Percentiles rank a stretch among this genome's conserved stretches.
Conservation (phyloP, 2,113 vertebrate genomes). For the Callospermophilus lateralis region DNA sequence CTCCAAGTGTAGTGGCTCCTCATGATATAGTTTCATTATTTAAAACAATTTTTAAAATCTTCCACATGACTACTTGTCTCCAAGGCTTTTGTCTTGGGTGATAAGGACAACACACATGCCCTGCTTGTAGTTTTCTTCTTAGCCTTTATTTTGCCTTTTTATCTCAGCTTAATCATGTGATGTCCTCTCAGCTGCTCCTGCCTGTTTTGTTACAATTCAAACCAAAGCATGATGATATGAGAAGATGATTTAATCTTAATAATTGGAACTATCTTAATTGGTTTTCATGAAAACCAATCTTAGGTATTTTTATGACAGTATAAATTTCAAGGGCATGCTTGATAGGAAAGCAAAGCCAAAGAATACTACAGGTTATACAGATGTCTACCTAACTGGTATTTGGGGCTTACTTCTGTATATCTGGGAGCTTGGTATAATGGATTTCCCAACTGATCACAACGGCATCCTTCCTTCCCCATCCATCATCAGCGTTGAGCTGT, state of each 20-base stretch:
- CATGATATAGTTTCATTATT: neutral
- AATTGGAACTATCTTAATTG: constrained; percentile 29
- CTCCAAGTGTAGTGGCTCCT: neutral
- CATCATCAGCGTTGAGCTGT: neutral
- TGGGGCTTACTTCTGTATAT: neutral
- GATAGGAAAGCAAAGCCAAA: constrained; percentile 8
- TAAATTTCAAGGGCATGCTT: constrained; percentile 34
- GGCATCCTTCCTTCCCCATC: too few relatives aligned
- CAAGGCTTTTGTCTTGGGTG: neutral
- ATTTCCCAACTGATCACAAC: neutral
- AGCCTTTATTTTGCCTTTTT: neutral
- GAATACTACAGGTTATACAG: neutral
- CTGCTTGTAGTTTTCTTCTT: neutral
- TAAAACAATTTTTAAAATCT: neutral
- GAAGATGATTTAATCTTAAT: constrained; percentile 41
- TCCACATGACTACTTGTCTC: neutral
- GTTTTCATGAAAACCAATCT: constrained; percentile 53
- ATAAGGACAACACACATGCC: neutral
- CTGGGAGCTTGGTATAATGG: neutral
- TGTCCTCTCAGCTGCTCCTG: neutral
- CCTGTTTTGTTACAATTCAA: constrained; percentile 33
- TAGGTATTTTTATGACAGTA: constrained; percentile 41
- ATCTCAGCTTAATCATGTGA: neutral
- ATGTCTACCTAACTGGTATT: neutral
- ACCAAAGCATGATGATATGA: neutral